Conservation (phyloP, 2,113 vertebrate genomes). For the Apistogramma diplotaenia region DNA sequence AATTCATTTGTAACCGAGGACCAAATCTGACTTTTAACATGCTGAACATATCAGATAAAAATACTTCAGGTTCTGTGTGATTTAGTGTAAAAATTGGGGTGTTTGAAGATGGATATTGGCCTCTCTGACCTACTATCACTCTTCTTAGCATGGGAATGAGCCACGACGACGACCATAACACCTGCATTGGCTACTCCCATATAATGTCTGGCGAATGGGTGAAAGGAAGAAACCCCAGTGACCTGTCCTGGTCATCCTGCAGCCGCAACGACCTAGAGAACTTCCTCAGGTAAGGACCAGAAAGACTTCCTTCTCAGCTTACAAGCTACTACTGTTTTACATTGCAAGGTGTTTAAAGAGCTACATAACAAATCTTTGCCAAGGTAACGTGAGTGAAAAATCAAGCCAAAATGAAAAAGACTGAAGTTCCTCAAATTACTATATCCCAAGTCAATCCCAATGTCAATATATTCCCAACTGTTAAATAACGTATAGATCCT, state of each 20-base stretch:
- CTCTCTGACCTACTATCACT: background rate
- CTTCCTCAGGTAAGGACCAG: constrained; percentile 88
- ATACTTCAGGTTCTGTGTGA: background rate
- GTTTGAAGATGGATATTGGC: background rate
- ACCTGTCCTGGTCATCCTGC: constrained; percentile 96
- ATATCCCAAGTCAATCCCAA: no score
- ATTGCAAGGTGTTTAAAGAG: background rate
- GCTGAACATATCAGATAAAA: background rate
- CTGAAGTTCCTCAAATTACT: no score
- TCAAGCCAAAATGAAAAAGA: background rate
- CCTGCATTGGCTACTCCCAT: constrained; percentile 89
- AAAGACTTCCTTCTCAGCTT: background rate
- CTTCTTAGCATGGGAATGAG: constrained; percentile 91
- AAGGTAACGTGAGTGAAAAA: background rate
- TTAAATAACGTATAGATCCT: no score
- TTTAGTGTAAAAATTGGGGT: background rate
- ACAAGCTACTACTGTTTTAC: background rate
- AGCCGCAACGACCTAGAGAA: constrained; percentile 92
- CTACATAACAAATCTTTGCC: background rate
- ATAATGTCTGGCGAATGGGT: constrained; percentile 99
- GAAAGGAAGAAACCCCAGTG: constrained; percentile 95
- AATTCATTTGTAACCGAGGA: background rate
- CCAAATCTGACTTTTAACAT: rapidly evolving
- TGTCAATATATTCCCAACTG: no score
- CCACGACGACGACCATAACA: constrained; percentile 90